phyloP scores from a whole-genome alignment of 2,113 vertebrate genomes.

The sheep (Ovis aries) region ARS-UI_Ramb_v3.0 NC_056062.1:2951001-2951500 shows the following conservation, averaged over 20 bases:
- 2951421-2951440: background rate
- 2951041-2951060: background rate
- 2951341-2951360: background rate
- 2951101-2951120: background rate
- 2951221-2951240: background rate
- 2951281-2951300: background rate
- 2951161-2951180: background rate
- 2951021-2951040: background rate
- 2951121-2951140: background rate
- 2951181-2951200: background rate
- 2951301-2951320: background rate
- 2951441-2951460: background rate
- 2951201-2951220: background rate
- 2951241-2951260: background rate
- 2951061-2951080: background rate
- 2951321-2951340: background rate
- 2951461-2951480: background rate
- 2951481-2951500: accelerated
- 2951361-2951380: background rate
- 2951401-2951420: background rate
- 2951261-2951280: background rate
- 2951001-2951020: background rate
- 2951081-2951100: background rate
- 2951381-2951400: background rate
- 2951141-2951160: background rate